Evolutionary conservation across 1,140 invertebrate genomes (phyloP), one percentile per base, ranked within the genome.

Genomic region (Goniozus legneri): DNA sequence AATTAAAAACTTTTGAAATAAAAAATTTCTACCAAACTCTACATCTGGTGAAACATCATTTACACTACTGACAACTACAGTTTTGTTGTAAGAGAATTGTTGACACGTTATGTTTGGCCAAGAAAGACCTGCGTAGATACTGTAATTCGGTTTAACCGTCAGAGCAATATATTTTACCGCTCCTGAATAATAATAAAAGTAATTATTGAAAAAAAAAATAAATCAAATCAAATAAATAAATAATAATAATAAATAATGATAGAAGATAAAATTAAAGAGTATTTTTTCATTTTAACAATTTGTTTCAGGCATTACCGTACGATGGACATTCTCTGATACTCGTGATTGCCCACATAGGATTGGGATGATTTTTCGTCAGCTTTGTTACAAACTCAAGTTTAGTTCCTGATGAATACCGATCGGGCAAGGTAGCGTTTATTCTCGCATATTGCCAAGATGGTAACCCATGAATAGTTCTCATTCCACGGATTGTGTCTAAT

Each of bases 31-130:
- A 58, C 56, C 39, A 1, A 54, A 8, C 2, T 18, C 7, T 19
- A 30, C 7, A 32, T 31, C 3, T 0, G 0, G 1, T 1, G 7
- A 18, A 1, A 16, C 14, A 1, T 8, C 3, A 0, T 2, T 15
- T 3, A 13, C 12, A 15, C 44, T 10, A 24, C 27, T 32, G 0
- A 64, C 38, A 3, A 58, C 1, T 14, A 12, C 14, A 12, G 13
- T 31, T 13, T 50, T n/a, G 8, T 53, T 12, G 8, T 60, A 54
- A 14, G 46, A 58, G 12, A 64, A 34, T 35, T 51, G 62, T 46
- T 64, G 54, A 27, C 62, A 64, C 0, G 35, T 42, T 0, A 44
- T 38, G 10, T 30, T 40, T 0, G 36, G 45, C 62, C 52, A 54
- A 30, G 15, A 39, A 3, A 38, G 45, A 1, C 16, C 0, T 3